Evolutionary conservation across 2,113 vertebrate species (phyloP), one percentile per base, ranked within the genome.

Genomic region (Otolemur garnettii): DNA sequence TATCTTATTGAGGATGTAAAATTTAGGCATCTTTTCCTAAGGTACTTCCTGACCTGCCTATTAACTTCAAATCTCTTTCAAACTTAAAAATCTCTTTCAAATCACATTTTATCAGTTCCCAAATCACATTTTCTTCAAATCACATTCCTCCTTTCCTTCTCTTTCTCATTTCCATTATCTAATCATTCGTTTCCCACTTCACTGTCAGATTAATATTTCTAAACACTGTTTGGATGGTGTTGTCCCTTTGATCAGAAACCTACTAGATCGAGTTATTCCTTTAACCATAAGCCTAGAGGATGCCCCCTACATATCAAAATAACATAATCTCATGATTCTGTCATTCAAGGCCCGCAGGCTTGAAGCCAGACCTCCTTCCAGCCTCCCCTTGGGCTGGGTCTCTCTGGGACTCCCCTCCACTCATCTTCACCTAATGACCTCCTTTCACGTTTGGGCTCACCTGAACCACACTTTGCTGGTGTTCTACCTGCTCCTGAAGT

Each of bases 61-160:
- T 80, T 57, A 60, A 66, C 82, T 77, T 75, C 28, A 38, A 89
- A n/a, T n/a, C n/a, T n/a, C n/a, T n/a, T n/a, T n/a, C 8, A 59
- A 24, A n/a, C 80, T 87, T 74, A 18, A 60, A 60, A n/a, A 60
- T 50, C 28, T 30, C 24, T 53, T 77, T n/a, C n/a, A 45, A 74
- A 82, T 45, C 69, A 5, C 3, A 24, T 71, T n/a, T 35, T 64
- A 24, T 21, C 38, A 30, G 45, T 62, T 17, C 38, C 68, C 59
- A 30, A 50, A 7, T 69, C 72, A 28, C 22, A 7, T 72, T 85
- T 91, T 90, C 84, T 83, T 86, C 53, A 38, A 4, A 95, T 33
- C 35, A 38, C 66, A 17, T 50, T 15, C 38, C 22, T 38, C 55
- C 57, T 24, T 45, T 8, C 74, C 9, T 62, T 60, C 24, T 62